Conservation (phyloP, 2,888 invertebrate species). For the Euzophera pinguis region DNA sequence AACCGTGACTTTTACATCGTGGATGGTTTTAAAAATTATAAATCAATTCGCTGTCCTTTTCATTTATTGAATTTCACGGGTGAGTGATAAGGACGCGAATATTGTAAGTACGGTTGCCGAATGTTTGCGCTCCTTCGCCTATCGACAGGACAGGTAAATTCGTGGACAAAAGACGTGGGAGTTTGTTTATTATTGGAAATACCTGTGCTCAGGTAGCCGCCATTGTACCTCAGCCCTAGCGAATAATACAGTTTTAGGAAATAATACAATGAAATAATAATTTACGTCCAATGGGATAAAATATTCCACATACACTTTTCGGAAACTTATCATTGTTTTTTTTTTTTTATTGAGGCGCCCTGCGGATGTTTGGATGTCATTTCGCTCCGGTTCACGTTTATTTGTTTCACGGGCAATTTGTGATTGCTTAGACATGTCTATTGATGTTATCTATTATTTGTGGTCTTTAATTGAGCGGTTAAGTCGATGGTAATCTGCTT, state of each 20-base stretch:
- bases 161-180: slow-evolving; percentile 66
- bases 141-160: slow-evolving; percentile 67
- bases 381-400: slow-evolving; percentile 67
- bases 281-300: slow-evolving; percentile 67
- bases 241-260: slow-evolving; percentile 77
- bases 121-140: slow-evolving; percentile 41
- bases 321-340: slow-evolving; percentile 51
- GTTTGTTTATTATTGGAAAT: slow-evolving; percentile 63
- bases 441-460: slow-evolving; percentile 37
- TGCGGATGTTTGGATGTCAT: slow-evolving; percentile 46
- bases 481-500: slow-evolving; percentile 63
- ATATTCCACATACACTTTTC: slow-evolving; percentile 64
- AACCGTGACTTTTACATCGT: slow-evolving; percentile 58
- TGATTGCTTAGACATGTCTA: slow-evolving; percentile 49
- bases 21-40: slow-evolving; percentile 26
- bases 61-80: slow-evolving; percentile 15
- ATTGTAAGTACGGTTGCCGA: slow-evolving; percentile 9
- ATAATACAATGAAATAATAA: slow-evolving; percentile 73
- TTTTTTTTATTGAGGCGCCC: slow-evolving; percentile 42
- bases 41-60: slow-evolving; percentile 27
- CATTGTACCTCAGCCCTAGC: slow-evolving; percentile 58
- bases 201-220: slow-evolving; percentile 67
- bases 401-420: slow-evolving; percentile 76
- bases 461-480: slow-evolving; percentile 57
- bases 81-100: slow-evolving; percentile 21